These are phyloP conservation scores for Mormyrops boulengeri DNA, from an alignment of 2,797 vertebrate species.

Conservation along the genomic window DNA sequence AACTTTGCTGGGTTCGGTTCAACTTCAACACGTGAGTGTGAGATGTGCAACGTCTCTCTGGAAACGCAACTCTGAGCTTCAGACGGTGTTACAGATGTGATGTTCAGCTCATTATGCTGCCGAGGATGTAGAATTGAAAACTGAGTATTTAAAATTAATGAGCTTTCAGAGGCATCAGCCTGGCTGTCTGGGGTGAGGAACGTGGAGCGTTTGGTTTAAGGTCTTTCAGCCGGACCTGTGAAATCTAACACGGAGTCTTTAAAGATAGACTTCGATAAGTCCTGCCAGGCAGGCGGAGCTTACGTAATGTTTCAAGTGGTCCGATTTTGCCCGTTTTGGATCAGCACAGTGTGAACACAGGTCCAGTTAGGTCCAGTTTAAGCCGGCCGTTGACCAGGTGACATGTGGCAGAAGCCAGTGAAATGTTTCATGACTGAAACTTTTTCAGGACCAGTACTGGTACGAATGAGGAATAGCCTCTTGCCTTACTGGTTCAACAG, in stretches of 20 bases:
- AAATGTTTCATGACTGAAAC: neutral
- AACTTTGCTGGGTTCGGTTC: neutral
- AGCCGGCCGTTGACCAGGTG: neutral
- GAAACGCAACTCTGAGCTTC: neutral
- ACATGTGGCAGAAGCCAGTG: neutral
- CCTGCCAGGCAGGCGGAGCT: neutral
- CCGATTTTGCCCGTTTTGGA: neutral
- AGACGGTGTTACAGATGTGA: neutral
- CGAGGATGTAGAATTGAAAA: neutral
- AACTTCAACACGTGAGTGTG: neutral
- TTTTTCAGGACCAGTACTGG: neutral
- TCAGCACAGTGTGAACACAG: neutral
- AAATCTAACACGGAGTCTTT: constrained; percentile 15
- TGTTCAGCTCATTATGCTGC: neutral
- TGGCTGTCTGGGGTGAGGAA: neutral
- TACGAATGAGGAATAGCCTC: neutral
- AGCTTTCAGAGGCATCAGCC: neutral
- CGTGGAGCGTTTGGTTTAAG: neutral
- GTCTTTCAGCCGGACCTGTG: constrained; percentile 10
- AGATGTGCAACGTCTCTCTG: neutral
- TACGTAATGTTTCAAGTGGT: neutral
- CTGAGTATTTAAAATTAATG: neutral
- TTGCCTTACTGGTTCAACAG: neutral
- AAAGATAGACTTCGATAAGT: neutral
- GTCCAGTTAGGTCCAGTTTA: neutral